A percentile compares a stretch with the other conserved stretches of the same genome.
These are phyloP conservation scores for Nudaria mundana DNA, from an alignment of 2,888 invertebrate genomes.

Conservation along the genomic window DNA sequence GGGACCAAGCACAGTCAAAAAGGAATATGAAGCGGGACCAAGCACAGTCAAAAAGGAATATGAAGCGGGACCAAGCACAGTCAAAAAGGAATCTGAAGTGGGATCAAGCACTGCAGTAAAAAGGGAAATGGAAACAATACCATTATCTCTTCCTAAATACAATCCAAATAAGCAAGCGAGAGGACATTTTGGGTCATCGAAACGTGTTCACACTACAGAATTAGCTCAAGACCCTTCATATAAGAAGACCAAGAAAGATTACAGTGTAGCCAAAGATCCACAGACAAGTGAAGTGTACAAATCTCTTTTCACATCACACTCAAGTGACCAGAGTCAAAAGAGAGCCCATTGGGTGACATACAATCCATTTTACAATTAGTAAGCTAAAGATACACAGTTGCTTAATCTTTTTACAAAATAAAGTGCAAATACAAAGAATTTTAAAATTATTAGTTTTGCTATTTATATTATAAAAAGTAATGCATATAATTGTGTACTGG, in stretches of 20 bases:
- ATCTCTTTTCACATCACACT: conserved; percentile 95
- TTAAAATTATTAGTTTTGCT: too few species aligned
- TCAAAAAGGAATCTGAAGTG: conserved; percentile 61
- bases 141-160: conserved; percentile 66
- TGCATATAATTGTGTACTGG: too few species aligned
- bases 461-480: too few species aligned
- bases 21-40: too few species aligned
- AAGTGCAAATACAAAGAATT: too few species aligned
- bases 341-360: conserved; percentile 99
- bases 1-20: too few species aligned
- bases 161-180: conserved; percentile 66
- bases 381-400: too few species aligned
- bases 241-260: conserved; percentile 89
- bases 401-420: too few species aligned
- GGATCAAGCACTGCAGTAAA: conserved; percentile 53
- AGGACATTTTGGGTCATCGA: conserved; percentile 70
- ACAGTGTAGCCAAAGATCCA: conserved; percentile 95
- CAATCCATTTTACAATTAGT: conserved; percentile 95
- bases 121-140: conserved; percentile 72
- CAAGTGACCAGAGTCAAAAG: conserved; percentile 91
- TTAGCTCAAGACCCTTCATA: conserved; percentile 84
- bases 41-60: too few species aligned
- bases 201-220: conserved; percentile 60
- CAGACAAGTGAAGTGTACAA: conserved; percentile 95
- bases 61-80: conserved; percentile 49